phyloP scores from a whole-genome alignment of 2,113 vertebrate genomes.

The Rhinichthys klamathensis region DNA sequence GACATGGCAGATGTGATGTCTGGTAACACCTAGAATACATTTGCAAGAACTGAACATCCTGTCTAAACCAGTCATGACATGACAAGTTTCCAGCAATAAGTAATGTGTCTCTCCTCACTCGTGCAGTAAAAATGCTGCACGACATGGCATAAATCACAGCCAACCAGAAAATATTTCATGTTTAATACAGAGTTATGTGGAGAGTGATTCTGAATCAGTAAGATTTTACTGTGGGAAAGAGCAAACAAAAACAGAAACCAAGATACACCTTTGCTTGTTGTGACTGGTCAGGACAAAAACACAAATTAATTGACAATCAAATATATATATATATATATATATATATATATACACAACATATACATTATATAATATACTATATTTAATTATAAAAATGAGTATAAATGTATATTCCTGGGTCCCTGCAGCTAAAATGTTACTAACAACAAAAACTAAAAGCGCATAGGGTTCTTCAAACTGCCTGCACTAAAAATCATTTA shows the following conservation, averaged over 20 bases:
- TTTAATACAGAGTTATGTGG: not conserved
- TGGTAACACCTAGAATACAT: constrained; percentile 20
- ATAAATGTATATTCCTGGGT: not conserved
- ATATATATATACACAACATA: too few species aligned
- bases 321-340: not conserved
- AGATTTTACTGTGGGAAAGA: not conserved
- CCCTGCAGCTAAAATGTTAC: not conserved
- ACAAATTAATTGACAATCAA: too few species aligned
- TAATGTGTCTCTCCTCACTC: constrained; percentile 21
- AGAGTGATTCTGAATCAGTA: not conserved
- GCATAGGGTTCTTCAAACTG: not conserved
- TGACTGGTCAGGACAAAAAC: not conserved
- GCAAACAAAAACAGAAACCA: not conserved
- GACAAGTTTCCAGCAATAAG: constrained; percentile 9
- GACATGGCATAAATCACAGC: not conserved
- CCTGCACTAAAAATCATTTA: constrained; percentile 17
- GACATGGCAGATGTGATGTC: constrained; percentile 13
- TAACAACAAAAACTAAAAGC: constrained; percentile 14
- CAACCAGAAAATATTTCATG: not conserved
- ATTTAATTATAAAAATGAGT: not conserved
- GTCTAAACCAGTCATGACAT: constrained; percentile 15
- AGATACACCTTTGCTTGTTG: not conserved
- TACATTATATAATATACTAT: not conserved
- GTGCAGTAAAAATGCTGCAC: not conserved
- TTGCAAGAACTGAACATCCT: constrained; percentile 21